Evolutionary conservation across 2,113 vertebrate species (phyloP).

Genomic region (Isichthys henryi): DNA sequence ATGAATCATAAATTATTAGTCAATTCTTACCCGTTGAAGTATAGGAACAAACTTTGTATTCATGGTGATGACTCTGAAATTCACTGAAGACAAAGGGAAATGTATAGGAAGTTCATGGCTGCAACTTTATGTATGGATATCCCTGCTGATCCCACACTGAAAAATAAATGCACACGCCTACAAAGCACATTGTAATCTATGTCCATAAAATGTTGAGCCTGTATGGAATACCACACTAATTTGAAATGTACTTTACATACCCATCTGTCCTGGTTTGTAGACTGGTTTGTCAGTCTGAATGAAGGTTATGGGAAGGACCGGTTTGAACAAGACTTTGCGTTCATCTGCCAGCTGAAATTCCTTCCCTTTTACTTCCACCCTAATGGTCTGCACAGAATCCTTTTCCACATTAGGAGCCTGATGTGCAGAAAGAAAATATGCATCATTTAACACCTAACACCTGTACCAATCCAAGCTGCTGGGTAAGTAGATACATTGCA

Average conservation of each 20-base stretch:
- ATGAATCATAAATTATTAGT: not conserved
- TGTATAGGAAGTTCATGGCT: not conserved
- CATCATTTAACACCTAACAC: not conserved
- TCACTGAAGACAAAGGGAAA: not conserved
- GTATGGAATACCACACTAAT: not conserved
- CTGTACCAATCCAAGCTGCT: not conserved
- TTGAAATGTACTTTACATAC: not conserved
- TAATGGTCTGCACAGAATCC: constrained; percentile 3
- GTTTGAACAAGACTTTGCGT: not conserved
- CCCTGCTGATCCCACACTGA: not conserved
- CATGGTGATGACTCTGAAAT: constrained; percentile 10
- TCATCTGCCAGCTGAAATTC: not conserved
- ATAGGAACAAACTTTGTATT: not conserved
- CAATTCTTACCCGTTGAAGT: not conserved
- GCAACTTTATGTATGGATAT: not conserved
- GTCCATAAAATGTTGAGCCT: not conserved
- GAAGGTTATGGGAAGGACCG: not conserved
- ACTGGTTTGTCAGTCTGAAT: constrained; percentile 28
- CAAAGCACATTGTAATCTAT: not conserved
- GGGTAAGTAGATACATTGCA: not conserved
- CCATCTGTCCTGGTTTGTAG: constrained; percentile 22
- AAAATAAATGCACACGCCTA: not conserved
- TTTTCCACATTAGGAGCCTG: not conserved
- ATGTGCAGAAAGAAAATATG: not conserved
- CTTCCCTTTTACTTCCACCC: not conserved